Conservation (phyloP, 2,113 vertebrate genomes). For the Lycaon pictus region DNA sequence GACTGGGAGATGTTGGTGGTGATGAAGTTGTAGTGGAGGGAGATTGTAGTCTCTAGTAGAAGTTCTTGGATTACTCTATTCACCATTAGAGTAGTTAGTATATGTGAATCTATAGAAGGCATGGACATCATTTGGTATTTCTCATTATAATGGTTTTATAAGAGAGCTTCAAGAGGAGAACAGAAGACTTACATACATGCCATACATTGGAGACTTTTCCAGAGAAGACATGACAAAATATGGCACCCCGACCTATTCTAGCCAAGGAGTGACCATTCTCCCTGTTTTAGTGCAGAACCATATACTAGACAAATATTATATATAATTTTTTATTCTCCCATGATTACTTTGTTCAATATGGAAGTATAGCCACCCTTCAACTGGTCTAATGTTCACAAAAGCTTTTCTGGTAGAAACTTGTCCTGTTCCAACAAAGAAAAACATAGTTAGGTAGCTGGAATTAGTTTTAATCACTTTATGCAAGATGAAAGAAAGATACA, state of each 20-base stretch:
- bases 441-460: not conserved
- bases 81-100: not conserved
- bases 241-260: fast-evolving
- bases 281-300: not conserved
- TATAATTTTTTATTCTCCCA: not conserved
- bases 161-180: not conserved
- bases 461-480: not conserved
- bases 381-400: not conserved
- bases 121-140: not conserved
- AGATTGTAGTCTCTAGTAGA: not conserved
- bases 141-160: not conserved
- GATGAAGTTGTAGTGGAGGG: too few species aligned
- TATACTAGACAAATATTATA: not conserved
- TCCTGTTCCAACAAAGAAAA: not conserved
- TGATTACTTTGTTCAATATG: not conserved
- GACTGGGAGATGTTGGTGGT: too few species aligned
- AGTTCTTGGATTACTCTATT: not conserved
- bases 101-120: not conserved
- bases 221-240: not conserved
- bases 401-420: not conserved
- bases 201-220: not conserved
- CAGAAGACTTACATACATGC: not conserved
- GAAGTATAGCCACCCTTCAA: not conserved
- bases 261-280: not conserved
- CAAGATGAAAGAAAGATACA: not conserved